Percentiles rank a stretch among this genome's conserved stretches.
Conservation (phyloP, 2,113 vertebrate genomes). For the Oncorhynchus clarkii region DNA sequence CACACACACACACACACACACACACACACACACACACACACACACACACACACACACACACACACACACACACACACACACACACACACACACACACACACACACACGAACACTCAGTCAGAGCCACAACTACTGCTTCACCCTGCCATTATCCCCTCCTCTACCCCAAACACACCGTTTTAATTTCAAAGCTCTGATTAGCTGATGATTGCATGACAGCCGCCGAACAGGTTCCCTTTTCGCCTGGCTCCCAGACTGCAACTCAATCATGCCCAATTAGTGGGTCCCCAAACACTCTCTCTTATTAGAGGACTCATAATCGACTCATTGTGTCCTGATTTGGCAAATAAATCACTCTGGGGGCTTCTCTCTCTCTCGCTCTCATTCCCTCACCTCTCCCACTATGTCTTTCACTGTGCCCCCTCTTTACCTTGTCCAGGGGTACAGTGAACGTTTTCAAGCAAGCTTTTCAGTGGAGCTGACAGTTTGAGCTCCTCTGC, state of each 20-base stretch:
- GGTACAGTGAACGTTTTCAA: conserved; percentile 74
- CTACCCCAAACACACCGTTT: conserved; percentile 76
- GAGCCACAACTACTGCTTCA: conserved; percentile 52
- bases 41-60: conserved; percentile 1
- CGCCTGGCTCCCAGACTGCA: conserved; percentile 77
- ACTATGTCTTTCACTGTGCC: conserved; percentile 28
- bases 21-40: background rate
- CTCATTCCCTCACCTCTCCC: conserved; percentile 32
- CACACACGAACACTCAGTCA: conserved; percentile 18
- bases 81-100: conserved; percentile 3
- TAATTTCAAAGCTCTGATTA: conserved; percentile 84
- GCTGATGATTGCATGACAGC: conserved; percentile 83
- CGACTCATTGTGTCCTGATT: conserved; percentile 85
- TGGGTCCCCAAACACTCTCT: conserved; percentile 82
- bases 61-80: background rate
- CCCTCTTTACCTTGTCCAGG: conserved; percentile 64
- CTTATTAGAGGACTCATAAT: conserved; percentile 84
- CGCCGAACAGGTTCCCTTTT: conserved; percentile 75
- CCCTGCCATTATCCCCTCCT: conserved; percentile 73
- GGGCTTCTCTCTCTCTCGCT: conserved; percentile 58
- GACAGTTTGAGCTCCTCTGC: conserved; percentile 73
- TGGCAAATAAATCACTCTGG: conserved; percentile 87
- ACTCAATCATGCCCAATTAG: conserved; percentile 84
- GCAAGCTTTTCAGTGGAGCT: conserved; percentile 69
- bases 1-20: conserved; percentile 1